Base-by-base conservation (phyloP, 2,888 invertebrate species). In the Parapristionchus giblindavisi region DNA sequence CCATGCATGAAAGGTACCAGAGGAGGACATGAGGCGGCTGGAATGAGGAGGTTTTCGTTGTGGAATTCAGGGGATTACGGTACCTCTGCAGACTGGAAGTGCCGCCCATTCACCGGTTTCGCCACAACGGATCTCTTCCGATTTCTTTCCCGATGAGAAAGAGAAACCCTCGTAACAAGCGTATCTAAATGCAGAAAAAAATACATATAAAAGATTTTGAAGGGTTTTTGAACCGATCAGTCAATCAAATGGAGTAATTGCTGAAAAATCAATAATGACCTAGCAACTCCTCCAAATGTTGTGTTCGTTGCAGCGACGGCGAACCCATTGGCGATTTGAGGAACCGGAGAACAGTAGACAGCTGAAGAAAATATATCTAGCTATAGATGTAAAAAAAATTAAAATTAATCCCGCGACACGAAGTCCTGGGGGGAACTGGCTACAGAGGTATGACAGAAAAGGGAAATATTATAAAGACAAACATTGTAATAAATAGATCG, bases 241-340 rank as follows among this genome's bases (percentile, higher is more conserved):
- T 0, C 14, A 14, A 24, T 56, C 17, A 24, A 56, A 56, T 56
- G 29, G n/a, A 24, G 24, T 17, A n/a, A 14, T 17, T 17, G 24
- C 6, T 14, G 11, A n/a, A 24, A 24, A 56, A 24, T 6, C 8
- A 56, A 8, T 60, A 8, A 11, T 60, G n/a, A 73, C 73, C 61
- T 73, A 1, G 96, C 96, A 81, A 94, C 91, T 48, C 96, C 96
- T 78, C 93, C 92, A 88, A 94, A 97, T 0, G 96, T 96, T 8
- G 97, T 96, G 89, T 96, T 96, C 3, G 95, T 93, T 0, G 96
- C 95, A 65, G 94, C 94, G 88, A 95, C 95, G 2, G 96, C 96
- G 89, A 96, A 96, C 65, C 96, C 96, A 89, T 96, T 97, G 88
- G 95, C 94, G 80, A 97, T 97, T 91, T 97, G 97, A 75, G 96